Conservation (phyloP, 2,113 vertebrate species). For the Pteronura brasiliensis region DNA sequence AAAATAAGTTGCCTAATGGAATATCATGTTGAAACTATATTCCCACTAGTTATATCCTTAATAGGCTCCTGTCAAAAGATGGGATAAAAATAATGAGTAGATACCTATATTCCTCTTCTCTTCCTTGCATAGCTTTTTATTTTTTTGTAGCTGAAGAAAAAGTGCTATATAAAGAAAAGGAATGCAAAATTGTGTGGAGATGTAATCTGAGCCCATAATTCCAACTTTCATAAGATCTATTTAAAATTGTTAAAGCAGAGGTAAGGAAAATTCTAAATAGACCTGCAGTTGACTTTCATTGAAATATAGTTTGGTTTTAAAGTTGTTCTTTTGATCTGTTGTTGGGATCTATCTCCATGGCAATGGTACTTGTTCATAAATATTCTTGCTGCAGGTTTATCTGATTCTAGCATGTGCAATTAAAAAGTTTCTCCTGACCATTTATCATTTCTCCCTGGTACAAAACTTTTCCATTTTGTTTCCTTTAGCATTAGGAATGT, state of each 20-base stretch:
- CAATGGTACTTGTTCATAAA: neutral
- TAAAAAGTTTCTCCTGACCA: constrained; percentile 33
- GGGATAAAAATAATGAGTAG: constrained; percentile 46
- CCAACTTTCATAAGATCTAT: neutral
- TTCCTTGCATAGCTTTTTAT: neutral
- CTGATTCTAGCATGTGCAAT: constrained; percentile 35
- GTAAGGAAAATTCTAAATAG: neutral
- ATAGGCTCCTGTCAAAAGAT: constrained; percentile 56
- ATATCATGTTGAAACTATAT: constrained; percentile 15
- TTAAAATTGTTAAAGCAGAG: neutral
- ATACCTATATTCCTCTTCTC: neutral
- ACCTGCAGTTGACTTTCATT: neutral
- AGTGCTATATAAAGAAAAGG: constrained; percentile 3
- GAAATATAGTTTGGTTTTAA: neutral
- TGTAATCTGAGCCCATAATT: neutral
- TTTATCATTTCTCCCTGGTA: constrained; percentile 8
- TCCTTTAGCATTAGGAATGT: neutral
- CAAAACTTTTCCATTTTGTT: constrained; percentile 4
- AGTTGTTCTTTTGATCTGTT: neutral
- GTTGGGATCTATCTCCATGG: neutral
- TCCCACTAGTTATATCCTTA: constrained; percentile 28
- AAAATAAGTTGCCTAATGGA: constrained; percentile 61
- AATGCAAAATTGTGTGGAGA: neutral
- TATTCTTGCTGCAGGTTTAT: neutral
- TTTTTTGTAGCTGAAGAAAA: neutral